phyloP scores from a whole-genome alignment of 2,113 vertebrate genomes.

The Vanacampus margaritifer region DNA sequence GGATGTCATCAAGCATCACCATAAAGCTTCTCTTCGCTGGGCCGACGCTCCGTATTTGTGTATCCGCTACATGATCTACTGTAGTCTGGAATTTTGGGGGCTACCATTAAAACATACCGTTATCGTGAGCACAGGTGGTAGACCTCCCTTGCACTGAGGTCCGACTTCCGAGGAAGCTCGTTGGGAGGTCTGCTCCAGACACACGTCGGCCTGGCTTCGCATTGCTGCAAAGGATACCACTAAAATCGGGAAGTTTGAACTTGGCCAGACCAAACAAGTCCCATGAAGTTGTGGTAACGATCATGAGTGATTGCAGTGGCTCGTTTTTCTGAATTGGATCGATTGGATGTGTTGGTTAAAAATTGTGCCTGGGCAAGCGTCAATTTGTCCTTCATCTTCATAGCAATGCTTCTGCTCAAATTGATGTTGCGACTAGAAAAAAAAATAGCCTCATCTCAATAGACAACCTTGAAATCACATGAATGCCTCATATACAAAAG shows the following conservation, averaged over 20 bases:
- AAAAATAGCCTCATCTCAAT: too few species aligned
- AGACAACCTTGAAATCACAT: too few species aligned
- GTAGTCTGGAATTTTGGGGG: background rate
- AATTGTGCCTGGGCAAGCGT: too few species aligned
- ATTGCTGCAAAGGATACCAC: background rate
- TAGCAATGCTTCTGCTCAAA: too few species aligned
- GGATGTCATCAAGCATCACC: conserved; percentile 19
- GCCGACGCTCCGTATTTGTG: background rate
- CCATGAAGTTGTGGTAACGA: background rate
- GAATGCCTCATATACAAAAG: too few species aligned
- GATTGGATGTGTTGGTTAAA: background rate
- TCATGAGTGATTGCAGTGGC: background rate
- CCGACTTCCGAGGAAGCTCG: background rate
- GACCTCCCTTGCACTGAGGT: background rate
- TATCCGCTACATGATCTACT: background rate
- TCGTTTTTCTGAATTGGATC: background rate
- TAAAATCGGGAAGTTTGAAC: background rate
- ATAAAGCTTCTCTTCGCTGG: background rate
- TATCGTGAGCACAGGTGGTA: background rate
- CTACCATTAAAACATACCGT: background rate
- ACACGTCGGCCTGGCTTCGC: background rate
- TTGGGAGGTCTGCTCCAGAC: background rate
- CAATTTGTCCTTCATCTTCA: too few species aligned
- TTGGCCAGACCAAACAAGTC: background rate
- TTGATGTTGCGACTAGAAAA: too few species aligned